Conservation (phyloP, 2,113 vertebrate genomes). For the Seriola rivoliana region DNA sequence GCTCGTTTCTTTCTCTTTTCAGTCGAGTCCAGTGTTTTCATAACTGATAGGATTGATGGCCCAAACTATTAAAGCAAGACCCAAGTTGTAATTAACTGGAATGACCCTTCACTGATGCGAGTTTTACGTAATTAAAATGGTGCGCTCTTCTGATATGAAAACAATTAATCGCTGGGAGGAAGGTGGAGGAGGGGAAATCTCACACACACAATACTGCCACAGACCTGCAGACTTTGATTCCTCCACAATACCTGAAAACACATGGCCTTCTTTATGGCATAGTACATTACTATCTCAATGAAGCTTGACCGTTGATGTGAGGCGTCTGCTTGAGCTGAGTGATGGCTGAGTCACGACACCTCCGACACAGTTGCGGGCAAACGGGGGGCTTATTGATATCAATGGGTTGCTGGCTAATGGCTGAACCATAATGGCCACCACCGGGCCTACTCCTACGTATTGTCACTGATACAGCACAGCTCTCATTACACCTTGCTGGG, state of each 20-base stretch:
- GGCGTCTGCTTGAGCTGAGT: conserved; percentile 9
- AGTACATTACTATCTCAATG: background rate
- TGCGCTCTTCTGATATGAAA: background rate
- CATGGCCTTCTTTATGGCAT: background rate
- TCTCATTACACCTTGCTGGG: conserved; percentile 68
- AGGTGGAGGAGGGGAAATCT: background rate
- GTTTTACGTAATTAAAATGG: background rate
- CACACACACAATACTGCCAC: background rate
- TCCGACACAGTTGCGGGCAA: conserved; percentile 15
- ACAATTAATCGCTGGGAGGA: background rate
- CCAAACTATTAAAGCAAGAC: too few species aligned
- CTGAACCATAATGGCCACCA: conserved; percentile 25
- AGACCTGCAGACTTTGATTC: background rate
- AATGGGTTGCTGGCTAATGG: conserved; percentile 49
- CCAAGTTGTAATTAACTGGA: background rate
- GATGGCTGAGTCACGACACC: conserved; percentile 4
- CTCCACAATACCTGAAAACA: background rate
- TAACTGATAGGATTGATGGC: background rate
- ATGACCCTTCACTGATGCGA: background rate
- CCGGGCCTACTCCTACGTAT: conserved; percentile 23
- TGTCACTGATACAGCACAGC: conserved; percentile 55
- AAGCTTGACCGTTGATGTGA: background rate
- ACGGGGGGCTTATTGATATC: conserved; percentile 42
- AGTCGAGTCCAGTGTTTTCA: background rate
- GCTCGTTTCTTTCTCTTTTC: background rate